Evolutionary conservation across 2,888 invertebrate species (phyloP), one percentile per base, ranked within the genome.

Genomic region (Anodontia alba): DNA sequence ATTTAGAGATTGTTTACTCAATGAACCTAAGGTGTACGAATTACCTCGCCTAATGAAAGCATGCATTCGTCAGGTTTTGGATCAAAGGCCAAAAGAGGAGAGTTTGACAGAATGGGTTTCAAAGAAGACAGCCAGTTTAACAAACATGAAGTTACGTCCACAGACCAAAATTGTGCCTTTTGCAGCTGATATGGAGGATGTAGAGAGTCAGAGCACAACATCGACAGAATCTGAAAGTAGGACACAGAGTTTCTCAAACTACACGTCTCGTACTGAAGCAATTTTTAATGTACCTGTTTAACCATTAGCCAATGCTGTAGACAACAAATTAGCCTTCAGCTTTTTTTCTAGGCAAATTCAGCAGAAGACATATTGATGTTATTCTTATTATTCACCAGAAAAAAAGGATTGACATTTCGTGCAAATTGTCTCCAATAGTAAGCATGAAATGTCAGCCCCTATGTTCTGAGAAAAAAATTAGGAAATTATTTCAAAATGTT

Each of bases 1-100:
- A 33, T 94, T 94, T 83, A 85, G 93, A 26, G 92, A 92, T 76
- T 83, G 90, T 10, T 51, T 92, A 20, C 68, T 89, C n/a, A 86
- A 88, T 49, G 90, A 92, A 38, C 91, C 91, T 1, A 73, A 81
- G 7, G 80, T 91, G 12, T 73, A 73, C 23, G 92, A 93, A 49
- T 82, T 93, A 51, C 90, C 92, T 2, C 83, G 87, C 57, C 85
- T 93, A 33, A 85, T 94, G 81, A 89, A 90, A 51, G 88, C 91
- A 1, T 91, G 91, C 74, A 87, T 92, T 26, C 75, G 74, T 38
- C 89, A 93, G 80, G 84, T 90, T 17, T 71, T 93, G 12, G 92
- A 93, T 72, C 89, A 90, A 70, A 78, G 93, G 54, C 93, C 93
- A 0, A 90, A 89, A 54, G 91, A 90, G 71, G 92, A 92, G 38